phyloP scores from a whole-genome alignment of 1,140 invertebrate species.

The Elymnias hypermnestra region DNA sequence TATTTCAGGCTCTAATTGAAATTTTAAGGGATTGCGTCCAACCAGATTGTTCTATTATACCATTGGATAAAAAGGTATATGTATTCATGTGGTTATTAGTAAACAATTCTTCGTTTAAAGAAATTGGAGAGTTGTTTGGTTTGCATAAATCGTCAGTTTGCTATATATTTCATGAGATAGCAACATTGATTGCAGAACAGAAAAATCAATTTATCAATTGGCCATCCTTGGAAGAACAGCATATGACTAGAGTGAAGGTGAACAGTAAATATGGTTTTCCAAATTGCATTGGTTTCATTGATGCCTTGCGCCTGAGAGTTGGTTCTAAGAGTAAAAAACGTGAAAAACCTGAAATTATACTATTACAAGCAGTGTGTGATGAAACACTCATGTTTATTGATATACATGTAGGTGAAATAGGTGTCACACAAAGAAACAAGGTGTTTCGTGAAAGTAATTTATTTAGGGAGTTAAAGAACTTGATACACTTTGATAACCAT shows the following conservation, averaged over 20 bases:
- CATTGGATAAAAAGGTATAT: slow-evolving; percentile 61
- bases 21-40: slow-evolving; percentile 42
- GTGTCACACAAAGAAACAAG: slow-evolving; percentile 48
- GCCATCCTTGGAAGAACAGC: slow-evolving; percentile 61
- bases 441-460: slow-evolving; percentile 55
- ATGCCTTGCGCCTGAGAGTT: slow-evolving; percentile 52
- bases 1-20: slow-evolving; percentile 48
- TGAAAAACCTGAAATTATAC: slow-evolving; percentile 36
- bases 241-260: slow-evolving; percentile 60
- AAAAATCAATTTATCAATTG: slow-evolving; percentile 58
- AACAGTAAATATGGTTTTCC: slow-evolving; percentile 58
- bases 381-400: slow-evolving; percentile 60
- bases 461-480: slow-evolving; percentile 48
- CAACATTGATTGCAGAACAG: slow-evolving; percentile 38
- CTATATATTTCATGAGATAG: slow-evolving; percentile 59
- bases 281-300: slow-evolving; percentile 69
- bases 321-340: slow-evolving; percentile 44
- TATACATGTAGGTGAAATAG: slow-evolving; percentile 47
- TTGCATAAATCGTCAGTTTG: slow-evolving; percentile 57
- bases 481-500: slow-evolving; percentile 61
- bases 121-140: slow-evolving; percentile 50
- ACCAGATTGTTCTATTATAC: slow-evolving; percentile 30
- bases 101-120: slow-evolving; percentile 51
- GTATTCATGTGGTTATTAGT: slow-evolving; percentile 55
- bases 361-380: slow-evolving; percentile 68